These are phyloP conservation scores for Scolopax mira DNA, from an alignment of 2,113 vertebrate species.

Conservation along the genomic window DNA sequence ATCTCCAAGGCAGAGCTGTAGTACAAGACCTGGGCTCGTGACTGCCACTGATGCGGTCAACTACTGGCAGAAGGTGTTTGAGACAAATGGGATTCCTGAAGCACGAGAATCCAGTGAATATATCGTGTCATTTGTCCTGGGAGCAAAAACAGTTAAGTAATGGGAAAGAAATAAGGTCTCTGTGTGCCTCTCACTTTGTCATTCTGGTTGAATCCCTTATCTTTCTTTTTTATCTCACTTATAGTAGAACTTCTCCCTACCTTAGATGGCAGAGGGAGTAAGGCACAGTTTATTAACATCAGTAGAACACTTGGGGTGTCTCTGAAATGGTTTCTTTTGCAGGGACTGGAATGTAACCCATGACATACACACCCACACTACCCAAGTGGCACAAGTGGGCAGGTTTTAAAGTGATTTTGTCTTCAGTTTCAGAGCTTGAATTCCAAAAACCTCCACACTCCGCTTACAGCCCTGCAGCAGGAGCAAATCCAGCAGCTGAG, in stretches of 20 bases:
- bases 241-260: not conserved
- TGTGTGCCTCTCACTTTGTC: not conserved
- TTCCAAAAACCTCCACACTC: conserved; percentile 47
- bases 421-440: conserved; percentile 83
- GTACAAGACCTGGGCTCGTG: not conserved
- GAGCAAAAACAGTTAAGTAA: conserved; percentile 92
- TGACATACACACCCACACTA: not conserved
- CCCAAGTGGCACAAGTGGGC: not conserved
- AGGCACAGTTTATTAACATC: not conserved
- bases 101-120: conserved; percentile 84
- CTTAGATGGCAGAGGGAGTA: not conserved
- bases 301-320: not conserved
- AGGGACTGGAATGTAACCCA: not conserved
- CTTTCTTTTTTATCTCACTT: not conserved
- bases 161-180: not conserved
- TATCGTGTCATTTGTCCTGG: conserved; percentile 90
- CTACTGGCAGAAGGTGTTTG: conserved; percentile 82
- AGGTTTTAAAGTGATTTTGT: conserved; percentile 11
- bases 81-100: conserved; percentile 80
- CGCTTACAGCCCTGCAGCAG: conserved; percentile 73
- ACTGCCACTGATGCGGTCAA: conserved; percentile 58
- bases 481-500: conserved; percentile 83
- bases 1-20: not conserved
- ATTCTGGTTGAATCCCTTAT: not conserved
- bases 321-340: not conserved